Conservation (phyloP, 2,888 invertebrate genomes). For the Apoderus coryli region DNA sequence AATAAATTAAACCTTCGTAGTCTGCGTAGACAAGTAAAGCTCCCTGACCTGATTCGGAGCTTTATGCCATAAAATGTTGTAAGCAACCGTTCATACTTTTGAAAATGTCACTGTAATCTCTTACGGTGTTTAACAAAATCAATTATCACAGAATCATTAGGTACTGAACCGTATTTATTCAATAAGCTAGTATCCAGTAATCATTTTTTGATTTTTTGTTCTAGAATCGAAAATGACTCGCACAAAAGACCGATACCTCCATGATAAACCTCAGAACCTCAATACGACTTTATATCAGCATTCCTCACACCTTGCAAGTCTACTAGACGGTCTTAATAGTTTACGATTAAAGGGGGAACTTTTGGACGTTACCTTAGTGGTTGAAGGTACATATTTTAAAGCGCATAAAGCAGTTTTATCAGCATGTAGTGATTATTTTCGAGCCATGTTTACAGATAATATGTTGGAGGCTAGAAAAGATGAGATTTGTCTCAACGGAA, state of each 20-base stretch:
- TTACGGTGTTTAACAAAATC: too few relatives aligned
- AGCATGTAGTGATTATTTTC: conserved; percentile 59
- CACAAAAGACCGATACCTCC: conserved; percentile 27
- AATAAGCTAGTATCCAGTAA: too few relatives aligned
- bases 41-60: too few relatives aligned
- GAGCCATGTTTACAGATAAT: conserved; percentile 60
- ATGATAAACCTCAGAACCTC: conserved; percentile 30
- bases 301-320: conserved; percentile 38
- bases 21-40: too few relatives aligned
- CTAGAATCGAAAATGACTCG: conserved; percentile 26
- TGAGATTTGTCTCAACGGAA: conserved; percentile 49
- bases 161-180: too few relatives aligned
- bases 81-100: too few relatives aligned
- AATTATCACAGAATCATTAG: too few relatives aligned
- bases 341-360: conserved; percentile 44
- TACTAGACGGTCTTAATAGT: conserved; percentile 45
- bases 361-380: conserved; percentile 50
- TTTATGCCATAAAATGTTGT: too few relatives aligned
- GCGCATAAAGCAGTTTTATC: conserved; percentile 58
- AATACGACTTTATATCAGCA: conserved; percentile 39
- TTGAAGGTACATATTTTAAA: conserved; percentile 45
- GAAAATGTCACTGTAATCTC: too few relatives aligned
- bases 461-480: conserved; percentile 50
- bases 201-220: conserved; percentile 1
- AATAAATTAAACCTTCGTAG: too few relatives aligned